A percentile compares a stretch with the other conserved stretches of the same genome.
These are phyloP conservation scores for Cordilura impudica DNA, from an alignment of 2,888 invertebrate genomes.

Conservation along the genomic window DNA sequence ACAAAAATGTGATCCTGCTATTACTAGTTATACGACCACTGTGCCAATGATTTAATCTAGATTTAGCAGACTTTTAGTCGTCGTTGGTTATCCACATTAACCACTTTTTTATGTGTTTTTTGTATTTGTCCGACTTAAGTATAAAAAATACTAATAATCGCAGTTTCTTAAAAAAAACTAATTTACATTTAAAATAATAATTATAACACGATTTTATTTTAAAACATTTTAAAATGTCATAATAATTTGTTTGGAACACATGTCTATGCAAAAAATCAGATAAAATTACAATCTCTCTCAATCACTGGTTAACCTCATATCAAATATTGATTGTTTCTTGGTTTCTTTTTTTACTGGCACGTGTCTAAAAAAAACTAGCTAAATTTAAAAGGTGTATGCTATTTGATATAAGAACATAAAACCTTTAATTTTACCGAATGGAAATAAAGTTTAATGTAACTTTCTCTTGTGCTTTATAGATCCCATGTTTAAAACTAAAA, in stretches of 20 bases:
- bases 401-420: neutral
- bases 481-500: no score
- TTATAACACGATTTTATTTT: neutral
- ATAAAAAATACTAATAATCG: neutral
- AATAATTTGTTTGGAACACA: neutral
- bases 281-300: neutral
- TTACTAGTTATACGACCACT: neutral
- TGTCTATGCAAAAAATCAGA: neutral
- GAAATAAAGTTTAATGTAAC: neutral
- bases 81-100: neutral
- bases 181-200: slow-evolving; percentile 21
- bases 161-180: neutral
- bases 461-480: neutral
- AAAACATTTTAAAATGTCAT: slow-evolving; percentile 6
- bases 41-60: neutral
- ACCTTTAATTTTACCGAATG: neutral
- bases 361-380: neutral
- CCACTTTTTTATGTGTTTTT: neutral
- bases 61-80: slow-evolving; percentile 45
- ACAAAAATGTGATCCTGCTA: no score
- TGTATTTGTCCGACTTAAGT: neutral
- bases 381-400: no score
- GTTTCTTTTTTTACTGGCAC: neutral
- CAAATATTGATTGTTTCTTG: neutral
- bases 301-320: neutral